Base-by-base conservation (phyloP, 2,797 vertebrate genomes). In the Parambassis ranga region DNA sequence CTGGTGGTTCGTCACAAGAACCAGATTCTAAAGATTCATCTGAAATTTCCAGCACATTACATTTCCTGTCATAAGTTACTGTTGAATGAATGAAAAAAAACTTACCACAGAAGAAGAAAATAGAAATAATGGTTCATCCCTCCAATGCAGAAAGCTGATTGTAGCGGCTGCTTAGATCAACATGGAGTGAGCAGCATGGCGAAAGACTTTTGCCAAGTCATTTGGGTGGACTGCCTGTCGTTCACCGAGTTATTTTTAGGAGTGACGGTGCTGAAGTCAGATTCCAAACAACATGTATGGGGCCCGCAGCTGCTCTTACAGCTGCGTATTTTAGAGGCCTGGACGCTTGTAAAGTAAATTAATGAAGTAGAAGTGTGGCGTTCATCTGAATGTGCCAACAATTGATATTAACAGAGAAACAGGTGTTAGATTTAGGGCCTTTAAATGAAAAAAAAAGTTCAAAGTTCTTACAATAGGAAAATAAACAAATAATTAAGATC, bases 161-260 rank as follows among this genome's bases (percentile, higher is more conserved):
- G 61, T 22, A 39, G 26, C 26, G 19, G 61, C 69, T 65, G 47
- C 53, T 81, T 51, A 58, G 35, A 77, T 75, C 79, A 81, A 87
- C 75, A 72, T 56, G 74, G 61, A 74, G 63, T 14, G 20, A 60
- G 68, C 69, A 82, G 71, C 69, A 74, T 75, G 70, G 79, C 37
- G 60, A 37, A 66, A 35, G 19, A 65, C 52, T 79, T 84, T 24
- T 76, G 87, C 79, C 65, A 77, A 81, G 87, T 92, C 90, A 90
- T 32, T 82, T 75, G 58, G 87, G 82, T 57, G 55, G 51, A 47
- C 81, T 61, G 81, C 56, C 57, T 73, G 83, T 83, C 75, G 79
- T 71, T 73, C 58, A 48, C 58, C 5, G 8, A 7, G 76, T 79
- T 94, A 93, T 94, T 92, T 92, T 93, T 92, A 93, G 93, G 79